A percentile compares a stretch with the other conserved stretches of the same genome.
Evolutionary conservation across 2,797 vertebrate species (phyloP).

Genomic region (Huso huso): DNA sequence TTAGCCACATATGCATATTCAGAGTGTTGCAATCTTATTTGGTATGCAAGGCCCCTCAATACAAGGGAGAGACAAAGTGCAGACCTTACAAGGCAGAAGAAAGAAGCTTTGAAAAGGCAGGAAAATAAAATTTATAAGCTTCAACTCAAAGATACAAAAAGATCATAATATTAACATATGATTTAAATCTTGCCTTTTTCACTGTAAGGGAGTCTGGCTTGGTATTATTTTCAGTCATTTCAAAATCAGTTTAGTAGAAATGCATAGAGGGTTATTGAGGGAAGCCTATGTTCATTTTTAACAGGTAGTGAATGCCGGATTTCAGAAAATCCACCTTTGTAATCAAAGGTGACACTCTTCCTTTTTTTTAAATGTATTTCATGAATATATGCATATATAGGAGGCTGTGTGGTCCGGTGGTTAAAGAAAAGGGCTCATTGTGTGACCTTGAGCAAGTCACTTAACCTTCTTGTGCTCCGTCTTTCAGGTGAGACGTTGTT

Average conservation of each 20-base stretch:
- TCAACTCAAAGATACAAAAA: neutral
- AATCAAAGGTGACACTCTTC: constrained; percentile 9
- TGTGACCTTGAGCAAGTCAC: no score
- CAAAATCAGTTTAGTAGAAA: constrained; percentile 7
- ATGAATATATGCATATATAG: constrained; percentile 3
- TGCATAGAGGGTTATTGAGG: neutral
- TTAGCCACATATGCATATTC: constrained; percentile 19
- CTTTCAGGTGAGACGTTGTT: no score
- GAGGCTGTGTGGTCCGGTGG: no score
- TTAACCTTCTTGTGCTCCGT: no score
- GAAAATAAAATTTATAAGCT: constrained; percentile 6
- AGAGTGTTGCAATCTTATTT: constrained; percentile 18
- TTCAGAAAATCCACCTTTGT: constrained; percentile 12
- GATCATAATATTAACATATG: constrained; percentile 13
- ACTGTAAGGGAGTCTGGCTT: neutral
- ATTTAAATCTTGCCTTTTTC: constrained; percentile 14
- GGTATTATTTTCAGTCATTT: constrained; percentile 2
- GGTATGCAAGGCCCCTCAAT: constrained; percentile 16
- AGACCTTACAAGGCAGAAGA: constrained; percentile 12
- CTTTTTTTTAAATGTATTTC: constrained; percentile 11
- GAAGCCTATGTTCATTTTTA: constrained; percentile 6
- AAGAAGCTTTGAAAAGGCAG: constrained; percentile 11
- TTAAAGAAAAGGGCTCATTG: no score
- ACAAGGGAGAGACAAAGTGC: constrained; percentile 6
- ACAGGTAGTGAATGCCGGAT: constrained; percentile 5